phyloP scores from a whole-genome alignment of 2,888 invertebrate genomes.

The Brachypterus glaber region DNA sequence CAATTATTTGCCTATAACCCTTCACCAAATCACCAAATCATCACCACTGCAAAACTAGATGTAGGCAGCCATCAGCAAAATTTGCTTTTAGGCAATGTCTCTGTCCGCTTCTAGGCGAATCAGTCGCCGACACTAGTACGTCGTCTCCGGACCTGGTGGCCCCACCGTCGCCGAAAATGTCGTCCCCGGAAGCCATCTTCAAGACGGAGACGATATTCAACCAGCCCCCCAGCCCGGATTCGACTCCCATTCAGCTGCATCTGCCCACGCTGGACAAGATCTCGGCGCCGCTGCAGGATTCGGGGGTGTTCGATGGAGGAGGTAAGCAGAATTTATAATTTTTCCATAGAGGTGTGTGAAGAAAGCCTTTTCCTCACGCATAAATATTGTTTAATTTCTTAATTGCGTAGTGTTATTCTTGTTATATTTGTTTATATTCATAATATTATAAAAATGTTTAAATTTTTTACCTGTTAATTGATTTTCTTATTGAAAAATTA shows the following conservation, averaged over 20 bases:
- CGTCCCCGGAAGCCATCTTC: too few relatives aligned
- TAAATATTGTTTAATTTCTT: too few relatives aligned
- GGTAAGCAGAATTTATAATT: constrained; percentile 18
- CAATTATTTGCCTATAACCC: too few relatives aligned
- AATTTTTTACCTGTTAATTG: too few relatives aligned
- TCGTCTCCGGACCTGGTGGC: constrained; percentile 81
- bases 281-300: constrained; percentile 43
- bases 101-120: constrained; percentile 65
- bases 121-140: constrained; percentile 86
- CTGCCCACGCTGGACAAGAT: constrained; percentile 45
- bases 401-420: too few relatives aligned
- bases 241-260: constrained; percentile 45
- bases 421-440: too few relatives aligned
- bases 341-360: too few relatives aligned
- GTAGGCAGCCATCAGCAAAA: constrained; percentile 36
- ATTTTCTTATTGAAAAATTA: too few relatives aligned
- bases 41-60: constrained; percentile 9
- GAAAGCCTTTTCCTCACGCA: too few relatives aligned
- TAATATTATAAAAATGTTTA: too few relatives aligned
- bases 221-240: constrained; percentile 53
- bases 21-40: too few relatives aligned
- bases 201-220: constrained; percentile 49
- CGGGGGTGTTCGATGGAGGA: constrained; percentile 46
- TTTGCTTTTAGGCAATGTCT: constrained; percentile 39
- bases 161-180: constrained; percentile 75